These are phyloP conservation scores for Miichthys miiuy DNA, from an alignment of 2,797 vertebrate species.

Conservation along the genomic window DNA sequence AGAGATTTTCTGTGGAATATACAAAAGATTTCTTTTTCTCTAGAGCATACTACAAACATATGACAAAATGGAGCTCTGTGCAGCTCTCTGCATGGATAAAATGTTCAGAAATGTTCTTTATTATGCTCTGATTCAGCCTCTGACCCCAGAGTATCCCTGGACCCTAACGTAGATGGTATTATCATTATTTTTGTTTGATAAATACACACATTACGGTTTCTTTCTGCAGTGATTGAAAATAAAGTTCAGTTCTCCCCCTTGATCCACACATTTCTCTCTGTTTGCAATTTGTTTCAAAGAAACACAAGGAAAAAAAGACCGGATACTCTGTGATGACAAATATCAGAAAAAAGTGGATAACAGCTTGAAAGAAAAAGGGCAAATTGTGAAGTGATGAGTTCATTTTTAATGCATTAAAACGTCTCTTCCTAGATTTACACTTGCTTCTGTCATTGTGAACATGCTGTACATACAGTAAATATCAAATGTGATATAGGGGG, in stretches of 20 bases:
- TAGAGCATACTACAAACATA: constrained; percentile 5
- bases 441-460: neutral
- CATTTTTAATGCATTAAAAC: neutral
- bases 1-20: neutral
- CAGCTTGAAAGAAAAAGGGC: neutral
- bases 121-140: neutral
- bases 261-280: too few species aligned
- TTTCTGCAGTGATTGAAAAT: neutral
- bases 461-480: neutral
- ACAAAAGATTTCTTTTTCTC: neutral
- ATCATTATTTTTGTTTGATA: too few species aligned
- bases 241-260: neutral
- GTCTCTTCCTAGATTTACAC: neutral
- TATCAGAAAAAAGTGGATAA: neutral
- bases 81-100: neutral
- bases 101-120: neutral
- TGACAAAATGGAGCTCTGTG: neutral
- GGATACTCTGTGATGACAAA: neutral
- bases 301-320: neutral
- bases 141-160: neutral
- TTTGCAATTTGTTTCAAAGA: neutral
- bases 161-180: neutral
- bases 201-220: too few species aligned
- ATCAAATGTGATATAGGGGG: neutral
- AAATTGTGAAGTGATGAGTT: neutral